phyloP scores from a whole-genome alignment of 2,797 vertebrate genomes.

The Chromobotia macracanthus region DNA sequence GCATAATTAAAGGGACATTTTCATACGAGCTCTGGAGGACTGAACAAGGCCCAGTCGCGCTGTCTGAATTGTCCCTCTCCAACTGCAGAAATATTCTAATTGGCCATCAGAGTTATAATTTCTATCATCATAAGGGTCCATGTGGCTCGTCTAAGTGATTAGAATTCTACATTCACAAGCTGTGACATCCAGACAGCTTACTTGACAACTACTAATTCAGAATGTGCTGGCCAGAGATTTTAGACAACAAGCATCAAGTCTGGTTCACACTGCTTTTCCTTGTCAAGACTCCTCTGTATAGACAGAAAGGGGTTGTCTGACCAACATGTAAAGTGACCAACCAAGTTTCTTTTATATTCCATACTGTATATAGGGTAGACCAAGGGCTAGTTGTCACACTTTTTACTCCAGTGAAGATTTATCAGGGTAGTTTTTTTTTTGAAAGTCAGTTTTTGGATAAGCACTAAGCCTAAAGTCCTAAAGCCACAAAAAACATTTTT shows the following conservation, averaged over 20 bases:
- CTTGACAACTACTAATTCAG: neutral
- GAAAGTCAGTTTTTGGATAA: neutral
- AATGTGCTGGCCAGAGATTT: constrained; percentile 4
- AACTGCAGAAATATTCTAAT: constrained; percentile 39
- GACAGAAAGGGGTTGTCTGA: neutral
- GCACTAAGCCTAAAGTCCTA: neutral
- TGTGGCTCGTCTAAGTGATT: constrained; percentile 2
- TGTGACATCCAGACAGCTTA: constrained; percentile 4
- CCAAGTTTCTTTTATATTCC: neutral
- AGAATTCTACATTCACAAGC: constrained; percentile 16
- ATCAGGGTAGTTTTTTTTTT: neutral
- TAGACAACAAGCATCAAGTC: neutral
- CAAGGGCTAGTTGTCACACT: neutral
- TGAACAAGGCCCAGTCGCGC: constrained; percentile 27
- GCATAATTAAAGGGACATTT: constrained; percentile 57
- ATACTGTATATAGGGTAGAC: neutral
- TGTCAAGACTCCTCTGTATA: neutral
- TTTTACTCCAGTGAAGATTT: neutral
- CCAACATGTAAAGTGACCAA: neutral
- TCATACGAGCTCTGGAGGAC: constrained; percentile 35
- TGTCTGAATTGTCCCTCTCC: constrained; percentile 37
- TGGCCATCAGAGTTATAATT: constrained; percentile 23
- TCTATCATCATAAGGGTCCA: neutral
- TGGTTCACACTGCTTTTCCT: neutral
- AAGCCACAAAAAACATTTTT: neutral